Base-by-base conservation (phyloP, 2,797 vertebrate species). In the Mallotus villosus region DNA sequence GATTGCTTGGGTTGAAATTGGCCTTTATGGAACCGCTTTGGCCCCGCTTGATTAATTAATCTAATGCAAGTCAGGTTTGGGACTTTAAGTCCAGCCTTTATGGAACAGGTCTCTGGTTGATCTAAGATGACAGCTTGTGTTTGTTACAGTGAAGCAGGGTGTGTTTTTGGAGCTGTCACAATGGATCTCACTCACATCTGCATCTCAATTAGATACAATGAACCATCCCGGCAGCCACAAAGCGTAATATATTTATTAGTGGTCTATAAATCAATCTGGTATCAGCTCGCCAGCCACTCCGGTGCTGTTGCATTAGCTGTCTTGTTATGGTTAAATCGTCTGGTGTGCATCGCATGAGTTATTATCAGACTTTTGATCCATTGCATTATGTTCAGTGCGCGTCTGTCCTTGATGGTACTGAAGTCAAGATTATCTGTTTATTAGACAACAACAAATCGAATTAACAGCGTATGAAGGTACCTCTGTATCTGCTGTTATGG, bases 251-350 rank as follows among this genome's bases (percentile, higher is more conserved):
- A 88, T 89, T 89, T 90, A 92, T 91, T 90, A 84, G 78, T 86
- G 85, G 90, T 87, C 87, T 82, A 84, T 68, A 32, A 77, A 88
- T 90, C 89, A 90, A 86, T 90, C 89, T 91, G 88, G 84, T 85
- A 86, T 88, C 87, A 85, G 82, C 78, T 78, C 8, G 46, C 27
- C 27, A 73, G 77, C 85, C 82, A 74, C 77, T 74, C 80, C 82
- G 82, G 65, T 86, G 85, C 85, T 77, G 46, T 88, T 78, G 82
- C 90, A 92, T 91, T 74, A 91, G 77, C 87, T 88, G 88, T 90
- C 88, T 86, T 86, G 77, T 84, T 76, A 86, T 86, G 86, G 84
- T 57, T 19, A n/a, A 17, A 57, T 21, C 55, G 9, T 57, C n/a
- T 22, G 55, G 21, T n/a, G 19, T 57, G 55, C 17, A 19, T 21